A percentile compares a stretch with the other conserved stretches of the same genome.
These are phyloP conservation scores for Ctenopoma multispine DNA, from an alignment of 2,797 vertebrate species.

Conservation along the genomic window DNA sequence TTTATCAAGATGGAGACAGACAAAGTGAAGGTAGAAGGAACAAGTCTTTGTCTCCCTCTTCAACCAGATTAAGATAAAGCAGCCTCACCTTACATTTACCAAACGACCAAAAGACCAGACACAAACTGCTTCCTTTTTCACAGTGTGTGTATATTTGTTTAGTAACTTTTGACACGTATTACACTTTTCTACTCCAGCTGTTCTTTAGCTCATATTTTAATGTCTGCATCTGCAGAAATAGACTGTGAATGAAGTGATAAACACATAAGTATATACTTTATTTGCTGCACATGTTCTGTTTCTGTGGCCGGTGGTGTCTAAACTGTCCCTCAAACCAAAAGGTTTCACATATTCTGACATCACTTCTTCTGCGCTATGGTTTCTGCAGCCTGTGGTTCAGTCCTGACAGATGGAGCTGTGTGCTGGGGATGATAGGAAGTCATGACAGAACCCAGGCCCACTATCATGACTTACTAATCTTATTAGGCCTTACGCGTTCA, in stretches of 20 bases:
- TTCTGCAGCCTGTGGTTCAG: slow-evolving; percentile 7
- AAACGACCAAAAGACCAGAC: neutral
- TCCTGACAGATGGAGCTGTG: neutral
- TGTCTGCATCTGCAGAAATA: neutral
- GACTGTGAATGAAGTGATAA: neutral
- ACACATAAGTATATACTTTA: neutral
- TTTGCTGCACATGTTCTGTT: no score
- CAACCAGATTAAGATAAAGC: neutral
- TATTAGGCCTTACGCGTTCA: slow-evolving; percentile 2
- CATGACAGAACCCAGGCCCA: neutral
- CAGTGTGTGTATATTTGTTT: neutral
- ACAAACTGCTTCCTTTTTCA: neutral
- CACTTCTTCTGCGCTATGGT: neutral
- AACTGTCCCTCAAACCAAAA: slow-evolving; percentile 1
- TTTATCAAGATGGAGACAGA: neutral
- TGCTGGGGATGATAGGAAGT: slow-evolving; percentile 10
- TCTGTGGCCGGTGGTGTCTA: no score
- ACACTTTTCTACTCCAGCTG: neutral
- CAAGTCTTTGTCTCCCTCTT: neutral
- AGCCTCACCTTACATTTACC: neutral
- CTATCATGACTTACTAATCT: neutral
- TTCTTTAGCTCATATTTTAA: neutral
- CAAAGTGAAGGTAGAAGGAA: no score
- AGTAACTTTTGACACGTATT: neutral
- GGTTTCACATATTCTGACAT: slow-evolving; percentile 3